phyloP scores from a whole-genome alignment of 1,140 invertebrate species.

The Acarapis woodi region DNA sequence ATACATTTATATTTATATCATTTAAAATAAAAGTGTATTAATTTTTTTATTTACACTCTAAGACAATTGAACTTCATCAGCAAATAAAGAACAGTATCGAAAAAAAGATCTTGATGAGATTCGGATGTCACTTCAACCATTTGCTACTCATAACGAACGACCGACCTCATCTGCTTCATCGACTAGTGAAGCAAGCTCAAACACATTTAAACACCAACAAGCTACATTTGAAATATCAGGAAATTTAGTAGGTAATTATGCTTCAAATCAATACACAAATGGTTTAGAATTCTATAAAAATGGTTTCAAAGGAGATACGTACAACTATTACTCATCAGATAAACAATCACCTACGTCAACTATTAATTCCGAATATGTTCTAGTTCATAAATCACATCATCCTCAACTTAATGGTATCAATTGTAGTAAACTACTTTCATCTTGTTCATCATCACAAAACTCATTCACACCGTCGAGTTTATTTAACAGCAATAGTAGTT shows the following conservation, averaged over 20 bases:
- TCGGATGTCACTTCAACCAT: conserved; percentile 42
- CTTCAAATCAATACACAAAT: neutral
- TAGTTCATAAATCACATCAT: conserved; percentile 32
- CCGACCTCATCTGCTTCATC: conserved; percentile 16
- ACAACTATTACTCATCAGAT: neutral
- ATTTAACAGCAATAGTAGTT: no score
- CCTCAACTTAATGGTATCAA: no score
- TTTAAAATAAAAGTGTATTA: no score
- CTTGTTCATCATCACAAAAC: conserved; percentile 11
- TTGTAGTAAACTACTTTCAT: conserved; percentile 27
- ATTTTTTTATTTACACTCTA: no score
- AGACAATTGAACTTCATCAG: no score
- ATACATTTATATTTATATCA: no score
- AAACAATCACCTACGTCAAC: conserved; percentile 13
- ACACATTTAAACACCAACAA: neutral
- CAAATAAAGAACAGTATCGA: no score
- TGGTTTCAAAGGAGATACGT: neutral
- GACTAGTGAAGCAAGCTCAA: conserved; percentile 19
- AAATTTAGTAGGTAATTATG: no score
- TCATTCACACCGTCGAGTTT: no score
- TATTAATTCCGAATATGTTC: conserved; percentile 28
- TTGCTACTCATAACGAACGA: conserved; percentile 9
- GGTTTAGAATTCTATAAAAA: neutral
- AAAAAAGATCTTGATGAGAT: conserved; percentile 62
- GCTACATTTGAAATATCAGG: no score